Evolutionary conservation across 37 sponge, comb jelly and placozoan species (phyloP).

Genomic region (Spongia lamella): DNA sequence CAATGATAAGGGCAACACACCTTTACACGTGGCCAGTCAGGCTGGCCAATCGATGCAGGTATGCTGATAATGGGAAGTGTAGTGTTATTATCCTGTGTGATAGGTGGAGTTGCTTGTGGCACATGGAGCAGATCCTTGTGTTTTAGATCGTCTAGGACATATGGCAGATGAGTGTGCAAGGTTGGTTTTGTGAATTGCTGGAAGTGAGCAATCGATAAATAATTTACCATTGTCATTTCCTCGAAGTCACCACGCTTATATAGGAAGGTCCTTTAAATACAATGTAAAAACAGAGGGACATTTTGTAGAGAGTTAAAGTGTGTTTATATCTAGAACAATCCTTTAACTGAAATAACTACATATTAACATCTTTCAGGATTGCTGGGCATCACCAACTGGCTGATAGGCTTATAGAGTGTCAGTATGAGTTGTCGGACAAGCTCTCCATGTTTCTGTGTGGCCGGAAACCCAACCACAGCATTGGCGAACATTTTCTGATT

Average conservation of each 20-base stretch:
- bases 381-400: slow-evolving; percentile 90
- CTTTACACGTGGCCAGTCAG: slow-evolving; percentile 85
- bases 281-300: too few relatives aligned
- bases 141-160: slow-evolving; percentile 84
- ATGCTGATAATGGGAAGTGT: too few relatives aligned
- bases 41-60: slow-evolving; percentile 87
- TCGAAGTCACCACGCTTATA: too few relatives aligned
- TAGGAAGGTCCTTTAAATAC: too few relatives aligned
- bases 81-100: too few relatives aligned
- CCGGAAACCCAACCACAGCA: slow-evolving; percentile 72
- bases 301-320: slow-evolving; percentile 7
- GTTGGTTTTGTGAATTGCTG: slow-evolving; percentile 22
- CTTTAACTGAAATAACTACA: too few relatives aligned
- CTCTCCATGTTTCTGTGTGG: slow-evolving; percentile 85
- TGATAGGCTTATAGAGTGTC: slow-evolving; percentile 86
- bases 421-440: slow-evolving; percentile 92
- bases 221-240: neutral
- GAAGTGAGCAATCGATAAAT: neutral
- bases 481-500: slow-evolving; percentile 78
- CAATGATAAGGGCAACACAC: slow-evolving; percentile 76
- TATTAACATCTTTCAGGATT: slow-evolving; percentile 56
- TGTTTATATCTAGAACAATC: slow-evolving; percentile 18
- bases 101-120: slow-evolving; percentile 84
- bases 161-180: slow-evolving; percentile 97
- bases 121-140: slow-evolving; percentile 89